Evolutionary conservation across 1,140 invertebrate species (phyloP).

Genomic region (Musca domestica): DNA sequence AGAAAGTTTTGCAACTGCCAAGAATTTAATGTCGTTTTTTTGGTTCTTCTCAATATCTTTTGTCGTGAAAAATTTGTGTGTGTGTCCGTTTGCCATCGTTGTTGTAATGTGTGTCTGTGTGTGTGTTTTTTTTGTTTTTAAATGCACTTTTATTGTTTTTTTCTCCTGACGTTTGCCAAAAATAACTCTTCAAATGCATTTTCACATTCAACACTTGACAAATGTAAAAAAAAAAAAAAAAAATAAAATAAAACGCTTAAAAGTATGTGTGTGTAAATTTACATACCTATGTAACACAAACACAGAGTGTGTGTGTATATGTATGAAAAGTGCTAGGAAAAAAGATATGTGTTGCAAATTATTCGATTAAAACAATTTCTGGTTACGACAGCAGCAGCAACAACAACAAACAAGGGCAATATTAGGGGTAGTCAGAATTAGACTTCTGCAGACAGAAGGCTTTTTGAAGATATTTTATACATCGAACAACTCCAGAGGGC

Average conservation of each 20-base stretch:
- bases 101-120: neutral
- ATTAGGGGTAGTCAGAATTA: too few species aligned
- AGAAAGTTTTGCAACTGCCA: neutral
- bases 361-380: too few species aligned
- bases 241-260: too few species aligned
- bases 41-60: neutral
- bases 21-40: conserved; percentile 15
- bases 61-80: neutral
- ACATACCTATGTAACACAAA: neutral
- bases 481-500: too few species aligned
- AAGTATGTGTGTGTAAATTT: neutral
- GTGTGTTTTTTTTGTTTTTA: neutral
- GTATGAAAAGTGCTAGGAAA: too few species aligned
- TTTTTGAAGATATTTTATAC: too few species aligned
- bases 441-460: too few species aligned
- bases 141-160: neutral
- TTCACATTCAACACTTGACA: neutral
- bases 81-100: neutral
- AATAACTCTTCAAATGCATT: conserved; percentile 16
- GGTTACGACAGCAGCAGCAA: too few species aligned
- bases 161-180: conserved; percentile 8
- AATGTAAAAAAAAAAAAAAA: too few species aligned
- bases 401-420: too few species aligned
- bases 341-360: too few species aligned
- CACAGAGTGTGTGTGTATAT: too few species aligned